Evolutionary conservation across 2,797 vertebrate genomes (phyloP).

Genomic region (Pseudomugil tenellus): DNA sequence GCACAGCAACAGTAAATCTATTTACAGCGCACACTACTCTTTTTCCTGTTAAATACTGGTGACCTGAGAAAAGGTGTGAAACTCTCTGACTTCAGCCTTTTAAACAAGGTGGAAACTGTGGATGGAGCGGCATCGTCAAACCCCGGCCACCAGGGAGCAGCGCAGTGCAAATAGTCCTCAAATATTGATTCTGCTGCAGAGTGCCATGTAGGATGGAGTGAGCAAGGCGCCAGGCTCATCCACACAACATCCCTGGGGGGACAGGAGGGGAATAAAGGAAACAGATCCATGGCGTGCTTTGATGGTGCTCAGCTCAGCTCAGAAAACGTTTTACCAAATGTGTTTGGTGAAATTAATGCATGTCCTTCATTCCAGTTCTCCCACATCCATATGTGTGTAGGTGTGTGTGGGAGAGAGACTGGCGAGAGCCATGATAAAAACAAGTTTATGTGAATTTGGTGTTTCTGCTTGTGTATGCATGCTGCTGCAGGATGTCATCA

Average conservation of each 20-base stretch:
- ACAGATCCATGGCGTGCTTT: slow-evolving; percentile 33
- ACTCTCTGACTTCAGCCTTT: slow-evolving; percentile 29
- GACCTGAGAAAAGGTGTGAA: slow-evolving; percentile 53
- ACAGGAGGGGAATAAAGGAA: slow-evolving; percentile 14
- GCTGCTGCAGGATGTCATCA: slow-evolving; percentile 28
- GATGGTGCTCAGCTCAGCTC: slow-evolving; percentile 23
- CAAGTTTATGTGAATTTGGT: slow-evolving; percentile 14
- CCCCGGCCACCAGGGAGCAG: slow-evolving; percentile 69
- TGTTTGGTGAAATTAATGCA: slow-evolving; percentile 31
- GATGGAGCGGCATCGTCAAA: slow-evolving; percentile 59
- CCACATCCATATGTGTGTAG: neutral
- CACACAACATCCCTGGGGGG: slow-evolving; percentile 59
- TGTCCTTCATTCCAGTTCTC: slow-evolving; percentile 11
- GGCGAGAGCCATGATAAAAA: slow-evolving; percentile 9
- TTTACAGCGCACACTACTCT: slow-evolving; percentile 34
- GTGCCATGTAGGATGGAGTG: slow-evolving; percentile 55
- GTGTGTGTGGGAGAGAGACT: neutral
- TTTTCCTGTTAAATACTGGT: slow-evolving; percentile 48
- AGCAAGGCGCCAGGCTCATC: slow-evolving; percentile 65
- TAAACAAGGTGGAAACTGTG: slow-evolving; percentile 30
- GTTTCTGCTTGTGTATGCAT: slow-evolving; percentile 17
- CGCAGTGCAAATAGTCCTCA: slow-evolving; percentile 73
- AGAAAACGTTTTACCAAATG: slow-evolving; percentile 8
- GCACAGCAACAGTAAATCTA: slow-evolving; percentile 42
- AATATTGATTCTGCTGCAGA: slow-evolving; percentile 79